Conservation (phyloP, 2,797 vertebrate species). For the Rhinichthys osculus region DNA sequence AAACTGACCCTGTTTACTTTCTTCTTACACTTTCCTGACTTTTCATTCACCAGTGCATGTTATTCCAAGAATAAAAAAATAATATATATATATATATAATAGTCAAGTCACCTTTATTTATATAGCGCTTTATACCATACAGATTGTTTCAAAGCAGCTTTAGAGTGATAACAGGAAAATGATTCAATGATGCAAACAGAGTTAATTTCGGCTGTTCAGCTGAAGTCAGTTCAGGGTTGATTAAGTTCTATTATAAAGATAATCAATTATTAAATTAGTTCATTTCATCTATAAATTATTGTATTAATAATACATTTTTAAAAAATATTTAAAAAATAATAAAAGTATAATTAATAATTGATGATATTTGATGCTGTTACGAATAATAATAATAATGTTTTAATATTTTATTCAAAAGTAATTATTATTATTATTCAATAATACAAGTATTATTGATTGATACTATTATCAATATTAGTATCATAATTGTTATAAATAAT, state of each 20-base stretch:
- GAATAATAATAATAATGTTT: not conserved
- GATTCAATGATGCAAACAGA: too few relatives aligned
- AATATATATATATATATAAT: not conserved
- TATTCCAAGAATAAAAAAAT: not conserved
- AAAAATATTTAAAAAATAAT: not conserved
- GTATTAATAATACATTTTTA: too few relatives aligned
- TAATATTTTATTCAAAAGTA: not conserved
- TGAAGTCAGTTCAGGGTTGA: too few relatives aligned
- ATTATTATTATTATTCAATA: not conserved
- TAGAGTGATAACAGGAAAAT: too few relatives aligned
- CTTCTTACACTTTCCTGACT: not conserved
- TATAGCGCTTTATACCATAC: too few relatives aligned
- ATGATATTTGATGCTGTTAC: not conserved
- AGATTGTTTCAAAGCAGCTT: too few relatives aligned
- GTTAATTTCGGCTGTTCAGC: too few relatives aligned
- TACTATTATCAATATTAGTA: not conserved
- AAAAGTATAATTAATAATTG: not conserved
- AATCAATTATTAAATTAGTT: too few relatives aligned
- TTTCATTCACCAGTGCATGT: not conserved
- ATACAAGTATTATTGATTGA: not conserved
- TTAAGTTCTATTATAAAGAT: too few relatives aligned
- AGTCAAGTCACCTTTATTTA: not conserved
- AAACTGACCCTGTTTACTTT: not conserved
- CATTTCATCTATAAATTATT: too few relatives aligned
- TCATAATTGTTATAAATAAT: too few relatives aligned